A percentile compares a stretch with the other conserved stretches of the same genome.
These are phyloP conservation scores for Drosophila percnosoma DNA, from an alignment of 2,888 invertebrate species.

Conservation along the genomic window DNA sequence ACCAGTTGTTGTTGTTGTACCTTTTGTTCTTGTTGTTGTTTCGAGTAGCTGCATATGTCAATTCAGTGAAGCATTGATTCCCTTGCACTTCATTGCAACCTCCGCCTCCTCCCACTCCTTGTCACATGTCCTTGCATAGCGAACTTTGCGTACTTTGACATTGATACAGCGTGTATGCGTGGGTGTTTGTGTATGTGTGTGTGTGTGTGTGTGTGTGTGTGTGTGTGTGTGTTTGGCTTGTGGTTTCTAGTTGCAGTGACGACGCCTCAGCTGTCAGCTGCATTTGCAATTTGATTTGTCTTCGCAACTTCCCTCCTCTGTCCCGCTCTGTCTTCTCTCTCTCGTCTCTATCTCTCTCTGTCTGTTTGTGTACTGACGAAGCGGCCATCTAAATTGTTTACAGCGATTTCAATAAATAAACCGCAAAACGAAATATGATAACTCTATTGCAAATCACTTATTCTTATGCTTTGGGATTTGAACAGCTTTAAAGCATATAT, in stretches of 20 bases:
- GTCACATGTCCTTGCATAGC: conserved; percentile 67
- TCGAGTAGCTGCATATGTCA: conserved; percentile 61
- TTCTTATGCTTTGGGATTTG: neutral
- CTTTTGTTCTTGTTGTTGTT: conserved; percentile 4
- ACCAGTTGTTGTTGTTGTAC: conserved; percentile 62
- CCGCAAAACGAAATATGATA: conserved; percentile 9
- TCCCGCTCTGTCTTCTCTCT: neutral
- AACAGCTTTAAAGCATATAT: neutral
- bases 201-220: conserved; percentile 24
- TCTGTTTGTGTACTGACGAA: conserved; percentile 12
- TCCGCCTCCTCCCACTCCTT: conserved; percentile 7
- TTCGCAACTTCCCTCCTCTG: neutral
- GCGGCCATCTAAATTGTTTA: conserved; percentile 48
- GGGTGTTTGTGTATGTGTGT: conserved; percentile 19
- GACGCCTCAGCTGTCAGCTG: conserved; percentile 60
- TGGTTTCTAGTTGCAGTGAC: conserved; percentile 46
- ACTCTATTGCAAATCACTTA: neutral
- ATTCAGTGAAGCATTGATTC: conserved; percentile 63
- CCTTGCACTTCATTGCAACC: conserved; percentile 10
- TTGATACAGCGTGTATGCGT: conserved; percentile 57
- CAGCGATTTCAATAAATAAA: conserved; percentile 25
- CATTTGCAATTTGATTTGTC: conserved; percentile 48
- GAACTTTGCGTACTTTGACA: conserved; percentile 70
- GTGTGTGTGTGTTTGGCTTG: conserved; percentile 23
- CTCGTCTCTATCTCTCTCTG: neutral